These are phyloP conservation scores for Furcula furcula DNA, from an alignment of 2,888 invertebrate species.

Conservation along the genomic window DNA sequence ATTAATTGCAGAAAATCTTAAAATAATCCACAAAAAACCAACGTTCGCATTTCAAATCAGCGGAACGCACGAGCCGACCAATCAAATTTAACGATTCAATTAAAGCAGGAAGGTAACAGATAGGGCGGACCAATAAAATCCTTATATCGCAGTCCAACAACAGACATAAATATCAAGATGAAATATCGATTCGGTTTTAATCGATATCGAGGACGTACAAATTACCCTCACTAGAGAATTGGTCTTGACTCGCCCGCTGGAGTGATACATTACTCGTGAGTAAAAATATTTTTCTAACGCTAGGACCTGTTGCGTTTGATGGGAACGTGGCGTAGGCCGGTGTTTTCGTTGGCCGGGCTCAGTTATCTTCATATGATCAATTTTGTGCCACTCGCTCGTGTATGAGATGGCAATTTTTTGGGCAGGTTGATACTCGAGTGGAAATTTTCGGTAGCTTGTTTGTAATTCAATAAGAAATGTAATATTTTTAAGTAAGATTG, in stretches of 20 bases:
- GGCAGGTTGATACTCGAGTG: not conserved
- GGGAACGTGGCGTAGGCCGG: conserved; percentile 45
- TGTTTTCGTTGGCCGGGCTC: conserved; percentile 36
- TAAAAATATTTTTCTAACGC: conserved; percentile 70
- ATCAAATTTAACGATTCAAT: conserved; percentile 56
- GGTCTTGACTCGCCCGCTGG: conserved; percentile 41
- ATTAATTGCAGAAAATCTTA: conserved; percentile 23
- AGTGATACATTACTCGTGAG: conserved; percentile 70
- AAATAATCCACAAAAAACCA: conserved; percentile 19
- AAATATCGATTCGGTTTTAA: conserved; percentile 44
- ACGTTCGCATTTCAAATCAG: conserved; percentile 16
- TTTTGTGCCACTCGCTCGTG: conserved; percentile 25
- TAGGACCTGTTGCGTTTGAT: conserved; percentile 71
- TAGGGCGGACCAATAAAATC: conserved; percentile 51
- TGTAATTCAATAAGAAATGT: not conserved
- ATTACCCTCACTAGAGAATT: conserved; percentile 50
- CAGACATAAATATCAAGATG: conserved; percentile 55
- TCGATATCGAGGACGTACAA: conserved; percentile 48
- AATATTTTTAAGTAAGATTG: too few relatives aligned
- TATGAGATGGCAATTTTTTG: conserved; percentile 25
- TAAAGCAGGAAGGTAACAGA: conserved; percentile 48
- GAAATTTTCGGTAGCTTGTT: not conserved
- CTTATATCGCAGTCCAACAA: conserved; percentile 54
- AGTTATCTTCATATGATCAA: conserved; percentile 33
- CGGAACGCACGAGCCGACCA: conserved; percentile 33